Base-by-base conservation (phyloP, 37 sponge, comb jelly and placozoan genomes). In the Eunapius fragilis region DNA sequence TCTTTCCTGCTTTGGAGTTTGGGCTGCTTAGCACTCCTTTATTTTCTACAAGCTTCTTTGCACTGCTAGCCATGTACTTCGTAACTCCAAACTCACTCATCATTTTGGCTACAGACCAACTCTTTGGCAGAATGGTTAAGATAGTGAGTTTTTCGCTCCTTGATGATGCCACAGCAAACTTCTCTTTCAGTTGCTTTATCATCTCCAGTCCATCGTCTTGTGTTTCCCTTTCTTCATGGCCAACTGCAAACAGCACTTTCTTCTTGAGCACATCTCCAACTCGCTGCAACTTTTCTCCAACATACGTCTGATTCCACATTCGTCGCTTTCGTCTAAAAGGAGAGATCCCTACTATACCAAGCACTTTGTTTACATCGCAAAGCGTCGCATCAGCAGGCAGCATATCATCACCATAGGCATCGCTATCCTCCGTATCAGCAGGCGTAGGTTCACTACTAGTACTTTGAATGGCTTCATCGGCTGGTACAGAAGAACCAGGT, bases 31-130 rank as follows among this genome's bases (percentile, higher is more conserved):
- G 76, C 47, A 87, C 50, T 24, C 87, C 87, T 33, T 80, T 73
- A 22, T 77, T 72, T 86, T 69, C 24, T 35, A 86, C 86, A 79
- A 86, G 79, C 72, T 77, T 31, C 72, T 87, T 87, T 28, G 30
- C 31, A 33, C 81, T 80, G 73, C 87, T 50, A 24, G 81, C 87
- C 81, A 80, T 81, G 68, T 80, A 87, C 28, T 80, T 38, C 2
- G 76, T 45, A 48, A 79, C 87, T 38, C 73, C 72, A 86, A 86
- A 86, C 36, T 86, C 41, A 81, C 36, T 86, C 41, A 81, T 81
- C 17, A 87, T 87, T 37, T 49, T 41, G 23, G 72, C 47, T 28
- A 28, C 73, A 31, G 82, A 68, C 87, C 76, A 87, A 72, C 87
- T 87, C 28, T 74, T 25, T 25, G 87, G 87, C 50, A 87, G 72